Evolutionary conservation across 2,113 vertebrate genomes (phyloP).

Genomic region (Sapajus apella): DNA sequence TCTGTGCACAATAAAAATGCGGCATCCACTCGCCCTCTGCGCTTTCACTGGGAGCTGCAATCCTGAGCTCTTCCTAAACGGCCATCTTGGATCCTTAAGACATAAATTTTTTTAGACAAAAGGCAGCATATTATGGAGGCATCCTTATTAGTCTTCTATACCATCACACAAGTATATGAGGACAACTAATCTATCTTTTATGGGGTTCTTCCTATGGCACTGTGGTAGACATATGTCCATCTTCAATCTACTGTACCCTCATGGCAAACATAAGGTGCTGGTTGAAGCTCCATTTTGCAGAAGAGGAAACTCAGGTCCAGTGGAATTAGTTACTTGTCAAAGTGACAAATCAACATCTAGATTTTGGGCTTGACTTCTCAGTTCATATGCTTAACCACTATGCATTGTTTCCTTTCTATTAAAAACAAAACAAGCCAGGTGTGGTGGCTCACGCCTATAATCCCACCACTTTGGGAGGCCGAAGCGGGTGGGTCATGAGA

Average conservation of each 20-base stretch:
- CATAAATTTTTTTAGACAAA: background rate
- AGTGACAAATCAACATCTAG: background rate
- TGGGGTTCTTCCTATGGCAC: background rate
- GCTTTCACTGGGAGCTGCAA: no score
- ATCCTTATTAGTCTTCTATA: background rate
- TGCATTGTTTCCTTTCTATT: background rate
- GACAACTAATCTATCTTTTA: background rate
- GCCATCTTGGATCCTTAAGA: no score
- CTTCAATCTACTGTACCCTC: background rate
- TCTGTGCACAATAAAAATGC: no score
- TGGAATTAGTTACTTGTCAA: background rate
- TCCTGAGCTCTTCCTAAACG: no score
- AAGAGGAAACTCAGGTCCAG: no score
- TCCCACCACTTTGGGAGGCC: no score
- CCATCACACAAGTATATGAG: background rate
- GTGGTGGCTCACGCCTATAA: no score
- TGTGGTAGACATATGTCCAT: background rate
- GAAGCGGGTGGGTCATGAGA: no score
- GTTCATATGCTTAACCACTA: background rate
- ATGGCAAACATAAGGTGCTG: background rate
- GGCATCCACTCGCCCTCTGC: no score
- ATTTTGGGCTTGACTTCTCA: background rate
- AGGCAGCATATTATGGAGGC: background rate
- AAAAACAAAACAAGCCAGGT: background rate
- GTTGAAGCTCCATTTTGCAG: background rate